Base-by-base conservation (phyloP, 2,797 vertebrate species). In the Scyliorhinus canicula region DNA sequence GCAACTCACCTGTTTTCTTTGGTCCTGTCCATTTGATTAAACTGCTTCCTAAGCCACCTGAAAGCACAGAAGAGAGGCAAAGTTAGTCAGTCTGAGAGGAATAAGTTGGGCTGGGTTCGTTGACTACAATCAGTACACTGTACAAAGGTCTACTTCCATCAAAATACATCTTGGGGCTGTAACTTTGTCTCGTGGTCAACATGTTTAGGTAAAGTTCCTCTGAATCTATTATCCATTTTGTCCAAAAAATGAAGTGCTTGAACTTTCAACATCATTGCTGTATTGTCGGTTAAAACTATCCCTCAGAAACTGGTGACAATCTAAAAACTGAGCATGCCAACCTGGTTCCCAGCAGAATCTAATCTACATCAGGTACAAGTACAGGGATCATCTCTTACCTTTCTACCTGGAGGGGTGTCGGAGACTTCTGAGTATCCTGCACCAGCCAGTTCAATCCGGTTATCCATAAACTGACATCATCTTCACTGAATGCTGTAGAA, bases 1-100 rank as follows among this genome's bases (percentile, higher is more conserved):
- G 47, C 52, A 69, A 95, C 97, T 96, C 96, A 98, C 98, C 98
- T 98, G 96, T 98, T 98, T 96, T 98, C 98, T 79, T 97, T 97
- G 0, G 95, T 97, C 95, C 98, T 96, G 96, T 98, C 98, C 98
- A 98, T 98, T 93, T 96, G 96, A 7, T 98, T 98, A 95, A 98
- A 98, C 97, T 98, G 98, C 93, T 98, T 98, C 96, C 98, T 96
- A 93, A 98, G 96, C 98, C 98, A 98, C 96, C 98, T 98, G 96
- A 24, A 95, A 85, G 95, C 95, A 79, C 12, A 95, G 31, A 35
- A 60, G 86, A 93, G 28, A 94, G 65, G 40, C 65, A n/a, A n/a
- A 31, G 47, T 86, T 86, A 55, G 82, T 52, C 82, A 50, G 8
- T 86, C 47, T 86, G 47, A 55, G 26, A 86, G 52, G 85, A 88